A percentile compares a stretch with the other conserved stretches of the same genome.
Evolutionary conservation across 2,888 invertebrate genomes (phyloP).

Genomic region (Coelogynopora nodosa): DNA sequence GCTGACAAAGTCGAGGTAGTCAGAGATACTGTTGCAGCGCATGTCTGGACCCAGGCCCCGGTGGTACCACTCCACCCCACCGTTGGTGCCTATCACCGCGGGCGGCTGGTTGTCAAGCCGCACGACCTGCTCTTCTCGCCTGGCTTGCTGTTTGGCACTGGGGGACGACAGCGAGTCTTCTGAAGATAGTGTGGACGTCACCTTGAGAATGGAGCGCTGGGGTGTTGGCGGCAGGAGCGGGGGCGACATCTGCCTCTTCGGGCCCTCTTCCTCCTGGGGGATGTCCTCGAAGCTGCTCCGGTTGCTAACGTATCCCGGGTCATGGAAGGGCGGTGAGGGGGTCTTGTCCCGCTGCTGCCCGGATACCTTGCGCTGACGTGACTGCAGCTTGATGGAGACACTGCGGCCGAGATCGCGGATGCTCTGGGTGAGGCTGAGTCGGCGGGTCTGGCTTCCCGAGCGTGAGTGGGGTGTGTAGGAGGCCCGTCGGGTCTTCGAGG

Average conservation of each 20-base stretch:
- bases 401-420: background rate
- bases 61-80: background rate
- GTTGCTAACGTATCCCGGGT: background rate
- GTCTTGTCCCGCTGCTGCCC: background rate
- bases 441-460: background rate
- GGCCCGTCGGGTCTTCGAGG: background rate
- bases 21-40: conserved; percentile 15
- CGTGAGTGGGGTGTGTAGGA: background rate
- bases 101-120: background rate
- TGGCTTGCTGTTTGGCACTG: background rate
- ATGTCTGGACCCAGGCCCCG: background rate
- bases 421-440: background rate
- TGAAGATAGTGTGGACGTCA: too few species aligned
- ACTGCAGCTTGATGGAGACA: background rate
- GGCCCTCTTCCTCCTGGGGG: background rate
- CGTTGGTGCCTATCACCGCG: background rate
- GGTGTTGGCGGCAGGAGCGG: background rate
- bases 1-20: background rate
- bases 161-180: background rate
- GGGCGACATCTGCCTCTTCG: background rate
- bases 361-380: background rate
- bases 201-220: background rate
- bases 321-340: background rate
- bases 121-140: background rate
- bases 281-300: background rate